Evolutionary conservation across 2,113 vertebrate species (phyloP), one percentile per base, ranked within the genome.

Genomic region (Passer montanus): DNA sequence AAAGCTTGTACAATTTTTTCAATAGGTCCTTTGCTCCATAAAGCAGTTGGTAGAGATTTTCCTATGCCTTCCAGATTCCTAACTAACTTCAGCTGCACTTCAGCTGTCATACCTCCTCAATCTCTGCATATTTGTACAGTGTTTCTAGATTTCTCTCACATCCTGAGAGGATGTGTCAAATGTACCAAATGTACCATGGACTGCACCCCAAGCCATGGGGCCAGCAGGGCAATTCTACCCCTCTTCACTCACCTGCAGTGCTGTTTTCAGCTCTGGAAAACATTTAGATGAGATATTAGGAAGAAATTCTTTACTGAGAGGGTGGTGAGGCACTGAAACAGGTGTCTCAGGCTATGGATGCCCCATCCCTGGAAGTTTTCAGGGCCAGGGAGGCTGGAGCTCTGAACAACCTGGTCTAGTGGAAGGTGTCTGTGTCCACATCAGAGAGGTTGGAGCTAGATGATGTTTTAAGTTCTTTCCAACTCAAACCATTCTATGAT

Each of bases 301-400:
- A 67, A 35, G 9, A 68, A 52, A 43, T 44, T 43, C 14, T 37
- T 59, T 35, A 21, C 26, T 39, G 27, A 11, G 13, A 59, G 13
- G 22, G 18, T 74, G 69, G 23, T 39, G 23, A 59, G 28, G 46
- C 5, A 5, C 7, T 1, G 0, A 10, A 37, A 37, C 13, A 46
- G 37, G 12, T 1, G 59, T 53, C 18, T 17, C 66, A 49, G 6
- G 58, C 2, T 52, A 44, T 33, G 18, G 33, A 37, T 28, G 33
- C 1, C 11, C 19, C 15, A 39, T 11, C 3, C 6, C 53, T 52
- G 23, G 7, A 64, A 44, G 4, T 20, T 31, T 59, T 67, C 37
- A 81, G 31, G 62, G 28, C 15, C 53, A 66, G 37, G 31, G 2
- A 44, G 15, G 22, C 37, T 21, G 28, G 23, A 21, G 28, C 15